Evolutionary conservation across 2,888 invertebrate species (phyloP), one percentile per base, ranked within the genome.

Genomic region (Eucriotettix oculatus): DNA sequence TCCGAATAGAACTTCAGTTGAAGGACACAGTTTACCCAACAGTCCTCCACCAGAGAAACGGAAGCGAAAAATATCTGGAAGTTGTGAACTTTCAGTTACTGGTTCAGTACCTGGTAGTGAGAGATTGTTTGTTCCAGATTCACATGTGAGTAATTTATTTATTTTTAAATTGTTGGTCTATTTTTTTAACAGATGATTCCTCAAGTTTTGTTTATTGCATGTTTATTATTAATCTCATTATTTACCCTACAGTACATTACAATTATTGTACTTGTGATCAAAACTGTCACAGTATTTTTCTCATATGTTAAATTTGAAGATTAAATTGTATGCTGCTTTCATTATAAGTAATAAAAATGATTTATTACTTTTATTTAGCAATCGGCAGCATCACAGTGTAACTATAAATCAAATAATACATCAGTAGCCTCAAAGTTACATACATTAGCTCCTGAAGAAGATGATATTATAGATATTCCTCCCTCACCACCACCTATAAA

Each of bases 11-110:
- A 70, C 69, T 67, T 74, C 73, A 64, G 72, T 72, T 66, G 74
- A 75, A 66, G 73, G 72, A 68, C 60, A 64, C 58, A 72, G 73
- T 63, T 69, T 59, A 52, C 52, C 61, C 58, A 60, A 54, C 54
- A 66, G 64, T 65, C 76, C 76, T 59, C 72, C 74, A 11, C 71
- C 71, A 63, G 79, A 81, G 70, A 81, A 80, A 74, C 75, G 80
- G 72, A 79, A 83, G 80, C 75, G 82, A 75, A 79, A 82, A 78
- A 76, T 76, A 71, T 81, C 83, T 69, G 80, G 80, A 72, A 83
- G 80, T 79, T 83, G 82, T 76, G 83, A 84, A 76, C 79, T 79
- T 73, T 78, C 78, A 71, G 74, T 77, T 72, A 76, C 75, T 70
- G 78, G 79, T 70, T 78, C 78, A 71, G 29, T 29, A 29, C 29